Percentiles rank a stretch among this genome's conserved stretches.
Conservation (phyloP, 2,113 vertebrate genomes). For the Pelecanoides urinatrix region DNA sequence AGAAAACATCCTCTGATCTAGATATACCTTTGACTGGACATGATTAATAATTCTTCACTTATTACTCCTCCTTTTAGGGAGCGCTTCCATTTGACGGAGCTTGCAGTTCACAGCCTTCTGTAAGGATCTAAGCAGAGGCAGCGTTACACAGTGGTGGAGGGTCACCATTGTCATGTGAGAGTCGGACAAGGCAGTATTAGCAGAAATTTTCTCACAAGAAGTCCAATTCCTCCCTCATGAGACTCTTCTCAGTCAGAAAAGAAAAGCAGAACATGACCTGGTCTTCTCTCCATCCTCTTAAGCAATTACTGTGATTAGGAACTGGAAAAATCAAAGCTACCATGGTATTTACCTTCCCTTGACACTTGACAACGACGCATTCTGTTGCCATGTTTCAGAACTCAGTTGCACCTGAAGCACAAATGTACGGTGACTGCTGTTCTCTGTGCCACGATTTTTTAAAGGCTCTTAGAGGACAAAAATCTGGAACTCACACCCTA, state of each 20-base stretch:
- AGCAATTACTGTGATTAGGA: background rate
- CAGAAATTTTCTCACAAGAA: background rate
- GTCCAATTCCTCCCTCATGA: accelerated
- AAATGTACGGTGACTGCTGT: accelerated
- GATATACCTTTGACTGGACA: background rate
- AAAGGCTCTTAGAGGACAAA: background rate
- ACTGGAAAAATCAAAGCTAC: background rate
- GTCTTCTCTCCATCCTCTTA: background rate
- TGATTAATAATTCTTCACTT: no score
- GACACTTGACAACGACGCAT: no score
- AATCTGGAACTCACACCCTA: background rate
- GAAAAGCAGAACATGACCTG: background rate
- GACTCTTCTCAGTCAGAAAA: background rate
- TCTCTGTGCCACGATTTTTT: background rate
- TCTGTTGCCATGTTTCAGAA: background rate
- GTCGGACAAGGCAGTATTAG: background rate
- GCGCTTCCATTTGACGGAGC: background rate
- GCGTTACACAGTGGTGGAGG: background rate
- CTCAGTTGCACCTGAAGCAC: background rate
- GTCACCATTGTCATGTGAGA: accelerated
- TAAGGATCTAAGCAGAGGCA: background rate
- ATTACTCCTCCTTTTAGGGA: background rate
- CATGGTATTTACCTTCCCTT: background rate
- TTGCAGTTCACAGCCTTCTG: background rate
- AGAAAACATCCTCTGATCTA: background rate